Conservation (phyloP, 2,888 invertebrate genomes). For the Chloroclystis v-ata region DNA sequence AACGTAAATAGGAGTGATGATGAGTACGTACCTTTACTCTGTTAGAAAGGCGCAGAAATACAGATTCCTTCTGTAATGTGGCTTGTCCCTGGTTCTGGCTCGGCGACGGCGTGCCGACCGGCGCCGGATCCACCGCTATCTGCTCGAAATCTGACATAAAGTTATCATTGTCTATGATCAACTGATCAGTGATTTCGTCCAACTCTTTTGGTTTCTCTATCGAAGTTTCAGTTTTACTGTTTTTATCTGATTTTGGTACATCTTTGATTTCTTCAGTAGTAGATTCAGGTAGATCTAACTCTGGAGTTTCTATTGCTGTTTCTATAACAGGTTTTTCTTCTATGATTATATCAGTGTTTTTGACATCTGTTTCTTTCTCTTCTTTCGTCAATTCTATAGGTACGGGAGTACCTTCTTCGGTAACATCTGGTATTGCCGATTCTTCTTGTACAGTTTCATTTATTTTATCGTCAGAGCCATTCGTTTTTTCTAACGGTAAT, state of each 20-base stretch:
- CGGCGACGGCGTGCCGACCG: constrained; percentile 49
- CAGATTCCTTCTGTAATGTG: constrained; percentile 89
- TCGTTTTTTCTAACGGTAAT: constrained; percentile 53
- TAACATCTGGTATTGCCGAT: constrained; percentile 42
- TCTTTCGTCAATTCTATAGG: constrained; percentile 52
- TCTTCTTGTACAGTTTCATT: constrained; percentile 56
- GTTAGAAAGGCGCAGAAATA: constrained; percentile 96
- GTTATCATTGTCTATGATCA: constrained; percentile 67
- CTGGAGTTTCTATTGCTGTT: constrained; percentile 28
- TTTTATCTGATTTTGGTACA: constrained; percentile 41
- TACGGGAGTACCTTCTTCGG: constrained; percentile 39
- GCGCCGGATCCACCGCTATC: constrained; percentile 66
- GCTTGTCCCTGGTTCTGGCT: constrained; percentile 58
- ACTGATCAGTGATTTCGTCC: constrained; percentile 57
- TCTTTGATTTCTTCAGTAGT: constrained; percentile 51
- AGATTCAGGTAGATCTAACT: constrained; percentile 45
- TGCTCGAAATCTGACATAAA: constrained; percentile 77
- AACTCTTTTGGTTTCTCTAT: constrained; percentile 57
- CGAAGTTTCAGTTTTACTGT: constrained; percentile 44
- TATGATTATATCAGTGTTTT: constrained; percentile 42
- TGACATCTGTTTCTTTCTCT: constrained; percentile 46
- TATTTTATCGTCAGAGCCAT: constrained; percentile 54
- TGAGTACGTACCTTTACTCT: constrained; percentile 91
- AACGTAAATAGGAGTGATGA: neutral
- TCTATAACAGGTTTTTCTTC: constrained; percentile 50